phyloP scores from a whole-genome alignment of 1,140 invertebrate species.

The Drosophila micromelanica region DNA sequence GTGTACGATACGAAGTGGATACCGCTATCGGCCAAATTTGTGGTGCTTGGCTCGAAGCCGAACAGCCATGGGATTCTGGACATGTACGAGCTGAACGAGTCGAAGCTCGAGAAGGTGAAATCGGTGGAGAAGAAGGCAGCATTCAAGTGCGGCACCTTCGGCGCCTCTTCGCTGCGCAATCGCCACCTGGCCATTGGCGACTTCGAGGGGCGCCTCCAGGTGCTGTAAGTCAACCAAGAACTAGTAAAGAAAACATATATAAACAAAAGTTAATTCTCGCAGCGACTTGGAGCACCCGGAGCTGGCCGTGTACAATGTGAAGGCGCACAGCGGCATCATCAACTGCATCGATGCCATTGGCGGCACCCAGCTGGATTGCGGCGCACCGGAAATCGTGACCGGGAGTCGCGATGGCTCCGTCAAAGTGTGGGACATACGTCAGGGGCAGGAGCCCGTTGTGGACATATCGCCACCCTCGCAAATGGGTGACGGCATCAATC shows the following conservation, averaged over 20 bases:
- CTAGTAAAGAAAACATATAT: not conserved
- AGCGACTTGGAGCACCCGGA: conserved; percentile 92
- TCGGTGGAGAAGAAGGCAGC: conserved; percentile 91
- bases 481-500: conserved; percentile 86
- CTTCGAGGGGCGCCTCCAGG: conserved; percentile 93
- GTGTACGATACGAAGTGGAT: conserved; percentile 98
- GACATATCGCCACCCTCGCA: conserved; percentile 91
- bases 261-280: conserved; percentile 49
- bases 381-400: conserved; percentile 97
- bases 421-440: conserved; percentile 97
- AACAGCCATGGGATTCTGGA: conserved; percentile 93
- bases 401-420: conserved; percentile 96
- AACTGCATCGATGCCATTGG: conserved; percentile 97
- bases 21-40: conserved; percentile 95
- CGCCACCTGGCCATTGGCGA: conserved; percentile 95
- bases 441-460: conserved; percentile 94
- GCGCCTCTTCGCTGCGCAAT: conserved; percentile 91
- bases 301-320: conserved; percentile 91
- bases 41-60: conserved; percentile 93
- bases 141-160: conserved; percentile 97
- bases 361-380: conserved; percentile 92
- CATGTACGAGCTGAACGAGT: conserved; percentile 92
- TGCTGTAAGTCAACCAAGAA: conserved; percentile 87
- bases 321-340: conserved; percentile 94
- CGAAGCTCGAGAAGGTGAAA: conserved; percentile 89